phyloP scores from a whole-genome alignment of 1,140 invertebrate genomes.

The Eulimnadia texana region DNA sequence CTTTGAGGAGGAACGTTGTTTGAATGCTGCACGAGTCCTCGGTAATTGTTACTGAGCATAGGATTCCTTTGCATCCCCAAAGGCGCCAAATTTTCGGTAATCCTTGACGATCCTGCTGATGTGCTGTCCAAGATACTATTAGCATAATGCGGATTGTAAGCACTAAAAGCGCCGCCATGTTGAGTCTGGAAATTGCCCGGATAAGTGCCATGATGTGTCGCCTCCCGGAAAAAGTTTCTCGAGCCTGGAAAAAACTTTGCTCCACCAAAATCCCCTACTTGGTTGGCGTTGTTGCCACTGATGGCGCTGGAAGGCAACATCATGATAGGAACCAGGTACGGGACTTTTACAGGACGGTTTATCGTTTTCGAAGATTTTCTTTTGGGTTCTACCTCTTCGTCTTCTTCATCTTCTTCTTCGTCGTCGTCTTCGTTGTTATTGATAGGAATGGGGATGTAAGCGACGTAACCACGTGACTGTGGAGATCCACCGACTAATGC shows the following conservation, averaged over 20 bases:
- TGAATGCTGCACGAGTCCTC: not conserved
- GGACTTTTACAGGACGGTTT: not conserved
- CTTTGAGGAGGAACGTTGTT: not conserved
- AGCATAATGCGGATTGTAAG: not conserved
- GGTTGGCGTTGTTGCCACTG: not conserved
- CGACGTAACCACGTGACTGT: slow-evolving; percentile 2
- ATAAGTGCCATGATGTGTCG: not conserved
- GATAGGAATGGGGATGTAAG: slow-evolving; percentile 3
- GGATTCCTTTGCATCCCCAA: not conserved
- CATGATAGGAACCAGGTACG: not conserved
- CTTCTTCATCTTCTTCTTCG: not conserved
- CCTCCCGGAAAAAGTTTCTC: not conserved
- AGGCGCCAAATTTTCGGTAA: not conserved
- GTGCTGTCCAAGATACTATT: not conserved
- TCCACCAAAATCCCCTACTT: too few relatives aligned
- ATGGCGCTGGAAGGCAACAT: not conserved
- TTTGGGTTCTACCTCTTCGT: not conserved
- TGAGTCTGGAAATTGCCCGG: not conserved
- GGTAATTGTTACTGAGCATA: not conserved
- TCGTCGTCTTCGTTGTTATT: not conserved
- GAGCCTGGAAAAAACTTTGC: not conserved
- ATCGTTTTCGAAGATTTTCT: not conserved
- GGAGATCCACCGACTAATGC: not conserved
- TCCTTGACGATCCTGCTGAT: not conserved
- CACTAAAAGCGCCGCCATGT: not conserved